Evolutionary conservation across 2,888 invertebrate species (phyloP).

Genomic region (Sminthurides aquaticus): DNA sequence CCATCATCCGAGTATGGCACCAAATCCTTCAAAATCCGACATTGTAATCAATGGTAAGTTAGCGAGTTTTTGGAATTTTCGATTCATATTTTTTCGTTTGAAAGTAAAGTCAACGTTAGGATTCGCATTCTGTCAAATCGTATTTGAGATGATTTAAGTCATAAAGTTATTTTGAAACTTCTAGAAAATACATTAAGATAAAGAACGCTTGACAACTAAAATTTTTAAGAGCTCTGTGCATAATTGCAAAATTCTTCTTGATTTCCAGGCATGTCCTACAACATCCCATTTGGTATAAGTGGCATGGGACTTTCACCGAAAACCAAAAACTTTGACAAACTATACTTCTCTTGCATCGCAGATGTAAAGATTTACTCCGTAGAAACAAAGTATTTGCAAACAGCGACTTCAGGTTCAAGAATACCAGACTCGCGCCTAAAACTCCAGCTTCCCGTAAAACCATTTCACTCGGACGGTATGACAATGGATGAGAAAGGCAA

Average conservation of each 20-base stretch:
- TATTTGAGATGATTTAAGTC: too few species aligned
- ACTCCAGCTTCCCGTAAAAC: background rate
- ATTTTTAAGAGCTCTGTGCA: too few species aligned
- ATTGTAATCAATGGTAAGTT: conserved; percentile 7
- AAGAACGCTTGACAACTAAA: too few species aligned
- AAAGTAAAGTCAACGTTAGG: too few species aligned
- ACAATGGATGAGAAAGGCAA: conserved; percentile 13
- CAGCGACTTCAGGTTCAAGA: background rate
- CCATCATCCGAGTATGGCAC: conserved; percentile 8
- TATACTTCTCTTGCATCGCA: conserved; percentile 12
- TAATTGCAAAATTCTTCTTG: too few species aligned
- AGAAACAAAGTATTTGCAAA: conserved; percentile 2
- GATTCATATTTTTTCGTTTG: background rate
- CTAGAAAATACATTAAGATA: too few species aligned
- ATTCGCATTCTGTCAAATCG: too few species aligned
- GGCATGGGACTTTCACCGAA: conserved; percentile 12
- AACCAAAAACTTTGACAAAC: conserved; percentile 1
- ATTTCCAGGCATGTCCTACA: conserved; percentile 5
- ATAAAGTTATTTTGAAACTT: too few species aligned
- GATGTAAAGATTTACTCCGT: conserved; percentile 7
- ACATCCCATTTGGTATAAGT: conserved; percentile 14
- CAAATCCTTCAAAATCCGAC: conserved; percentile 6
- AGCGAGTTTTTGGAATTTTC: background rate
- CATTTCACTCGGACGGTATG: conserved; percentile 13
- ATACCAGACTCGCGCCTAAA: background rate